Evolutionary conservation across 64 coral and sea anemone species (phyloP).

Genomic region (Actinia tenebrosa): DNA sequence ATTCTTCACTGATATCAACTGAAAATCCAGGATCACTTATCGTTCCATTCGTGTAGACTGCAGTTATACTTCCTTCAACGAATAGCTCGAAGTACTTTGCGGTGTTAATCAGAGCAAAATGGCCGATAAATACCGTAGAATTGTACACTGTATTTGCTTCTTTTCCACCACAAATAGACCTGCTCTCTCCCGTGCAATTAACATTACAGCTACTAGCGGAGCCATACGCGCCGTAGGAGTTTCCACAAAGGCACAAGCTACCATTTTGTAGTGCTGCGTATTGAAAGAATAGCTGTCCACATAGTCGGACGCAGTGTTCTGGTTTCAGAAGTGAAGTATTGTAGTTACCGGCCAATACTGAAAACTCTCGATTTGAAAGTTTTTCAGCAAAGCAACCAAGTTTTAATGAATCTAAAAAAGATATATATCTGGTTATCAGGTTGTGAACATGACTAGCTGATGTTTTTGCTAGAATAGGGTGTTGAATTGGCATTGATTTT

Average conservation of each 20-base stretch:
- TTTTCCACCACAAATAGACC: slow-evolving; percentile 43
- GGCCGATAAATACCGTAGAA: slow-evolving; percentile 35
- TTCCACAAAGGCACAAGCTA: slow-evolving; percentile 60
- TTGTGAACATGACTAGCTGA: background rate
- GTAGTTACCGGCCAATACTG: slow-evolving; percentile 66
- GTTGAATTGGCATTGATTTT: no score
- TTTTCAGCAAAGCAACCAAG: slow-evolving; percentile 67
- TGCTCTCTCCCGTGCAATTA: slow-evolving; percentile 53
- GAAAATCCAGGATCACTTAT: slow-evolving; percentile 10
- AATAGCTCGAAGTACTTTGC: slow-evolving; percentile 11
- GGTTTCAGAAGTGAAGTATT: slow-evolving; percentile 28
- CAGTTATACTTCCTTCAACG: slow-evolving; percentile 24
- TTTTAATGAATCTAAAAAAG: slow-evolving; percentile 57
- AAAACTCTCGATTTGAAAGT: slow-evolving; percentile 41
- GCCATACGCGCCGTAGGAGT: slow-evolving; percentile 30
- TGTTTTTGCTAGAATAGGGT: no score
- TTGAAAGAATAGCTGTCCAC: slow-evolving; percentile 40
- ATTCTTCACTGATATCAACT: slow-evolving; percentile 33
- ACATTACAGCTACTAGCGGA: slow-evolving; percentile 36
- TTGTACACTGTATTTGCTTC: slow-evolving; percentile 66
- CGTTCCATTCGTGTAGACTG: slow-evolving; percentile 32
- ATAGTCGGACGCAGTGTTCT: slow-evolving; percentile 29
- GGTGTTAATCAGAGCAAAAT: slow-evolving; percentile 27
- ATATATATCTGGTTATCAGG: background rate
- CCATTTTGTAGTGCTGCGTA: slow-evolving; percentile 80